These are phyloP conservation scores for Pristionchus mayeri DNA, from an alignment of 2,888 invertebrate species.

Conservation along the genomic window DNA sequence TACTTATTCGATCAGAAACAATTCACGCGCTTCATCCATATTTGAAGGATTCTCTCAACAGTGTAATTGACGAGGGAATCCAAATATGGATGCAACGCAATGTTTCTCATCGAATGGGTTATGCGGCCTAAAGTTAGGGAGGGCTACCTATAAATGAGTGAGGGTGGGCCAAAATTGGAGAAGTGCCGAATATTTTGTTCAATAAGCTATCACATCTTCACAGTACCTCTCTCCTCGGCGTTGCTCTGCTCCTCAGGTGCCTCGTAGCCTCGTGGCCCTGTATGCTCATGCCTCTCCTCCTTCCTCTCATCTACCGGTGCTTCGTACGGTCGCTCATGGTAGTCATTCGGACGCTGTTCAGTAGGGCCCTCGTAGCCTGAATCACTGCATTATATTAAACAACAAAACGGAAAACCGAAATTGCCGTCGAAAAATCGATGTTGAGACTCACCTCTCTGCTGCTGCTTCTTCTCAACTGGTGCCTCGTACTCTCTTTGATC, in stretches of 20 bases:
- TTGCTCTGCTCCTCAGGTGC: background rate
- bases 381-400: background rate
- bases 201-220: background rate
- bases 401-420: background rate
- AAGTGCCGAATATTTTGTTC: too few species aligned
- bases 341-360: background rate
- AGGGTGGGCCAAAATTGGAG: too few species aligned
- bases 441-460: background rate
- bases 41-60: too few species aligned
- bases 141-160: too few species aligned
- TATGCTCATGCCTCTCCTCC: background rate
- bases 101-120: too few species aligned
- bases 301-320: background rate
- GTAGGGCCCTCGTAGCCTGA: background rate
- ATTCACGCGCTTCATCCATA: too few species aligned
- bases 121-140: too few species aligned
- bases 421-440: background rate
- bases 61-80: too few species aligned
- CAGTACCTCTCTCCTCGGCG: slow-evolving; percentile 4
- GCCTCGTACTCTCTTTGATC: background rate
- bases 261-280: background rate
- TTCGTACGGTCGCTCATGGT: background rate
- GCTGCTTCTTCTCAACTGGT: background rate
- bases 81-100: too few species aligned
- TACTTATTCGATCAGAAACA: too few species aligned